Percentiles rank a stretch among this genome's conserved stretches.
These are phyloP conservation scores for Emydura subglobosa DNA, from an alignment of 2,113 vertebrate species.

Conservation along the genomic window DNA sequence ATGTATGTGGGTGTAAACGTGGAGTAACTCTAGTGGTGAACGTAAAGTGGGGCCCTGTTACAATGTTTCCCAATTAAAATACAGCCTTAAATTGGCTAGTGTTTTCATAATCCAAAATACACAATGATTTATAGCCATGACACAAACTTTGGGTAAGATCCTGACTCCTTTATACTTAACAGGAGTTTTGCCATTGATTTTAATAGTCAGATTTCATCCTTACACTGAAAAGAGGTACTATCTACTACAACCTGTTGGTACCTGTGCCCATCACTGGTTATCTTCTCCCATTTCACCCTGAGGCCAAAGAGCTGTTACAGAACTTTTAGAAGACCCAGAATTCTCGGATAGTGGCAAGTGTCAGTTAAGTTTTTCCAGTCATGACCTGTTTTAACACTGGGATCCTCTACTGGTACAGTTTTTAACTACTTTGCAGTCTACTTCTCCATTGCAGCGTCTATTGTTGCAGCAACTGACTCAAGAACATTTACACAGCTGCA, in stretches of 20 bases:
- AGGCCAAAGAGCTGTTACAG: not conserved
- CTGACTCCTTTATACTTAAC: not conserved
- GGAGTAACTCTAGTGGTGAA: not conserved
- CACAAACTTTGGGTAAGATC: not conserved
- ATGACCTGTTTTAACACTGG: not conserved
- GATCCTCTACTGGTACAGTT: not conserved
- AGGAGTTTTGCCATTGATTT: not conserved
- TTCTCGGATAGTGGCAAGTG: not conserved
- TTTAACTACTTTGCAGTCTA: not conserved
- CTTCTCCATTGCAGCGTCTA: not conserved
- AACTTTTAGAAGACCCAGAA: not conserved
- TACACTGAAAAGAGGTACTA: too few relatives aligned
- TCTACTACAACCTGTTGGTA: not conserved
- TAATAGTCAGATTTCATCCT: not conserved
- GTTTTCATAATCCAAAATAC: not conserved
- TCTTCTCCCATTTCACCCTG: not conserved
- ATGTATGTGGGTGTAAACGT: not conserved
- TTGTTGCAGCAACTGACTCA: not conserved
- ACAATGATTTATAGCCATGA: not conserved
- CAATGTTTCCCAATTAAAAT: not conserved
- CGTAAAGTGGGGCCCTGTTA: not conserved
- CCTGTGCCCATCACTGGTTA: rapidly evolving
- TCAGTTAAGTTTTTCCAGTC: not conserved
- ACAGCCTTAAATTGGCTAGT: not conserved
- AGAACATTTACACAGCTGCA: not conserved